Percentiles rank a stretch among this genome's conserved stretches.
Conservation (phyloP, 2,888 invertebrate genomes). For the Dolomedes plantarius region DNA sequence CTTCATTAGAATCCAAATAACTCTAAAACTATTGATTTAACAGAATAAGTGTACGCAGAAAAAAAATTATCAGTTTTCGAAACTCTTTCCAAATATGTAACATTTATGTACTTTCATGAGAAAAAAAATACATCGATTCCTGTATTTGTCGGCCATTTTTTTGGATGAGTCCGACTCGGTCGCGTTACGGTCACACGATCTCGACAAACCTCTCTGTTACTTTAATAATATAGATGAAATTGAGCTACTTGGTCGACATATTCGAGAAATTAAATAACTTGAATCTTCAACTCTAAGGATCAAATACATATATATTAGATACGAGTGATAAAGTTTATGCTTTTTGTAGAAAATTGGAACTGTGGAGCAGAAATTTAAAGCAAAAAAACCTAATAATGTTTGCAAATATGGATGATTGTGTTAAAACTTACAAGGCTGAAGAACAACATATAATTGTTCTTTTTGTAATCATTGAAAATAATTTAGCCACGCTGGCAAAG, state of each 20-base stretch:
- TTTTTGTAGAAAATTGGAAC: constrained; percentile 54
- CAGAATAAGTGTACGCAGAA: too few species aligned
- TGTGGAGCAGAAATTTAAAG: constrained; percentile 56
- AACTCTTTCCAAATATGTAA: too few species aligned
- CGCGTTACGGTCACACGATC: too few species aligned
- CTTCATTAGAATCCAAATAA: too few species aligned
- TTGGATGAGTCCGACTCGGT: too few species aligned
- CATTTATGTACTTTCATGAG: too few species aligned
- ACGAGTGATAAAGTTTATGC: constrained; percentile 48
- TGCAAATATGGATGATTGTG: constrained; percentile 43
- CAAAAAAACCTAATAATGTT: constrained; percentile 48
- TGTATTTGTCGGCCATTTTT: too few species aligned
- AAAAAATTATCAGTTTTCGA: too few species aligned
- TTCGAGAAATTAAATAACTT: constrained; percentile 48
- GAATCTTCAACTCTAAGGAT: constrained; percentile 45
- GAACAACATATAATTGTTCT: constrained; percentile 28
- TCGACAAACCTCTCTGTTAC: too few species aligned
- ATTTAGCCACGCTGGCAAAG: neutral
- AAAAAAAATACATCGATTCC: too few species aligned
- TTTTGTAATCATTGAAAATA: constrained; percentile 9
- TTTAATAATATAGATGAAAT: too few species aligned
- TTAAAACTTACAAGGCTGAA: constrained; percentile 26
- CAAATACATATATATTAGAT: constrained; percentile 39
- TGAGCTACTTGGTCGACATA: constrained; percentile 50
- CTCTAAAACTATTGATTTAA: too few species aligned